These are phyloP conservation scores for Lepidothrix coronata DNA, from an alignment of 2,113 vertebrate genomes.

Conservation along the genomic window DNA sequence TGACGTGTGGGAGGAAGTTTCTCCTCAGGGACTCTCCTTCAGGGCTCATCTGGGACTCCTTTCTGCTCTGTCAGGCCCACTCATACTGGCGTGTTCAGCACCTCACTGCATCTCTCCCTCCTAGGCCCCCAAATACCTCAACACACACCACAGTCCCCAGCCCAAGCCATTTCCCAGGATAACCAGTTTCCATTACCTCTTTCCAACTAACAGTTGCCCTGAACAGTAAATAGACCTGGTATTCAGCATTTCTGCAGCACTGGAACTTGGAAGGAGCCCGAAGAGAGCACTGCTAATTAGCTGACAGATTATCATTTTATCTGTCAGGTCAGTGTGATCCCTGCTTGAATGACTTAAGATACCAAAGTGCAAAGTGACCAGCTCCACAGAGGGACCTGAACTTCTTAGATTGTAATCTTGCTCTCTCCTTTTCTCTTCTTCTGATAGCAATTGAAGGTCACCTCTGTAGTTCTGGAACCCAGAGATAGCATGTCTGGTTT, in stretches of 20 bases:
- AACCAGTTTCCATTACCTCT: background rate
- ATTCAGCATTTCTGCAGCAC: background rate
- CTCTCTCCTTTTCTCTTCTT: background rate
- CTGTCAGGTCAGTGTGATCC: background rate
- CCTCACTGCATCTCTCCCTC: background rate
- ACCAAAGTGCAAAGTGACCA: background rate
- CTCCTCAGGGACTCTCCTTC: background rate
- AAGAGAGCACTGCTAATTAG: conserved; percentile 13
- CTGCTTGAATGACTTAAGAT: background rate
- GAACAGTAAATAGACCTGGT: background rate
- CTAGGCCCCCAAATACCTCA: background rate
- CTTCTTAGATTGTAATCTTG: background rate
- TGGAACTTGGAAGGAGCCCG: background rate
- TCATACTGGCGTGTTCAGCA: background rate
- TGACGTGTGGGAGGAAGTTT: background rate
- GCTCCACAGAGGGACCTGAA: background rate
- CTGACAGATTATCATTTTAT: background rate
- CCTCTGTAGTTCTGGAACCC: background rate
- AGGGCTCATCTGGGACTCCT: background rate
- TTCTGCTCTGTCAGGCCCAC: background rate
- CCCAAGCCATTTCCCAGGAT: background rate
- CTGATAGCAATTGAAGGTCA: background rate
- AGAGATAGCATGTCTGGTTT: background rate
- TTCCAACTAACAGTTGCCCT: background rate
- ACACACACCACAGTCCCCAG: background rate